Conservation (phyloP, 2,113 vertebrate genomes). For the Donacobius atricapilla region DNA sequence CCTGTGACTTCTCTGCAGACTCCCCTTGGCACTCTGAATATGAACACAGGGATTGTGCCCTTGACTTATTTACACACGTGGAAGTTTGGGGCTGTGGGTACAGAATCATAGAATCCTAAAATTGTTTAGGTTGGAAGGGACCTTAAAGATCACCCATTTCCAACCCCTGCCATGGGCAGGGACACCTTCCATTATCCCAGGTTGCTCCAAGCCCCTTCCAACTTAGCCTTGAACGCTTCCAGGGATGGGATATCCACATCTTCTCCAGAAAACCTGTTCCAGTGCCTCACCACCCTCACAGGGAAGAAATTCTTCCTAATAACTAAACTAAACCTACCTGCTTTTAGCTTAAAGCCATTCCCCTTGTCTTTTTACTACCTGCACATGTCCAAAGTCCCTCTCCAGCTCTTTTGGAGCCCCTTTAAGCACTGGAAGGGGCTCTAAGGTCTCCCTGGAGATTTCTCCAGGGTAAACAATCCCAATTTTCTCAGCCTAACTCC, state of each 20-base stretch:
- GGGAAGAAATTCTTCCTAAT: not conserved
- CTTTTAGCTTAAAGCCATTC: not conserved
- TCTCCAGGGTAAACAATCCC: not conserved
- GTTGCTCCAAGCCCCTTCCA: not conserved
- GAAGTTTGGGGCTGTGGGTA: not conserved
- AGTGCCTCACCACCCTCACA: not conserved
- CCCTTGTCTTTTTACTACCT: too few species aligned
- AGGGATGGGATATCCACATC: not conserved
- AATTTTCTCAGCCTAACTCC: not conserved
- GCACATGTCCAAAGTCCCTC: not conserved
- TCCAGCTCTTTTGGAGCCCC: not conserved
- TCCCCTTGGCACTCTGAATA: not conserved
- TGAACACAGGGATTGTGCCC: not conserved
- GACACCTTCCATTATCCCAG: not conserved
- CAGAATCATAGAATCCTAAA: not conserved
- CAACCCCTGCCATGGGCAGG: rapidly evolving
- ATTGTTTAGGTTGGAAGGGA: not conserved
- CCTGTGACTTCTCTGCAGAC: not conserved
- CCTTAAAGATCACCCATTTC: not conserved
- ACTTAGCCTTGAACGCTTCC: not conserved
- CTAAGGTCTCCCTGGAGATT: rapidly evolving
- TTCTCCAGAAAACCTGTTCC: not conserved
- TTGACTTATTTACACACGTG: not conserved
- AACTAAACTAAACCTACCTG: not conserved
- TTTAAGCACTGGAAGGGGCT: not conserved